phyloP scores from a whole-genome alignment of 2,888 invertebrate species.

The Pycnomerus fuliginosus region DNA sequence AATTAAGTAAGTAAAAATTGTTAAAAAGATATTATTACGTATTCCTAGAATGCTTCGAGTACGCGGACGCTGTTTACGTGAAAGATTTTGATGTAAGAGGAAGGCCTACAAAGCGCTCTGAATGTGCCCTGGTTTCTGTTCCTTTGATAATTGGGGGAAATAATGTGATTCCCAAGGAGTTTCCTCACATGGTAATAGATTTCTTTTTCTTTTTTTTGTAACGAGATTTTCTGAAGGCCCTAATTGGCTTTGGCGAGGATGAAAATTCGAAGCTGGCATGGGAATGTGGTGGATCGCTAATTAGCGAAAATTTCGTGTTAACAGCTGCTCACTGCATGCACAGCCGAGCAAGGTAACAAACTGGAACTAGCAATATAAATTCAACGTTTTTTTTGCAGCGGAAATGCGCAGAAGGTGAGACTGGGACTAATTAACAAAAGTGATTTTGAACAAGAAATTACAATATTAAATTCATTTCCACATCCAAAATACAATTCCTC shows the following conservation, averaged over 20 bases:
- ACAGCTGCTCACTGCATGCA: slow-evolving; percentile 62
- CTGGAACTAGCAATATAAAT: slow-evolving; percentile 1
- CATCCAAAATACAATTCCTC: slow-evolving; percentile 51
- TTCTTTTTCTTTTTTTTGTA: too few relatives aligned
- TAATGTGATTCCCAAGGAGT: neutral
- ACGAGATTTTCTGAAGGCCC: too few relatives aligned
- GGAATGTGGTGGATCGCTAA: slow-evolving; percentile 61
- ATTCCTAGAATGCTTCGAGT: neutral
- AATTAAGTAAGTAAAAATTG: too few relatives aligned
- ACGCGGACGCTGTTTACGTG: neutral
- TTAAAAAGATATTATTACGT: too few relatives aligned
- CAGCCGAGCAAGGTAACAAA: slow-evolving; percentile 24
- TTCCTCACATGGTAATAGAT: neutral
- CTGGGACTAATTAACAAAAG: slow-evolving; percentile 52
- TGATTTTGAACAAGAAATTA: slow-evolving; percentile 33
- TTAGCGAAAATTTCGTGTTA: slow-evolving; percentile 58
- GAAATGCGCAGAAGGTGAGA: slow-evolving; percentile 47
- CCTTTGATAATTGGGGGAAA: neutral
- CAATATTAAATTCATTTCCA: slow-evolving; percentile 37
- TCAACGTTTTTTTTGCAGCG: slow-evolving; percentile 39
- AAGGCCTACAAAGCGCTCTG: neutral
- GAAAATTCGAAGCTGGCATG: slow-evolving; percentile 37
- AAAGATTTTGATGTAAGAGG: neutral
- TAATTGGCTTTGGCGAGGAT: slow-evolving; percentile 29
- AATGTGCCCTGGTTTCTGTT: neutral